Evolutionary conservation across 2,888 invertebrate genomes (phyloP).

Genomic region (Chorisops tibialis): DNA sequence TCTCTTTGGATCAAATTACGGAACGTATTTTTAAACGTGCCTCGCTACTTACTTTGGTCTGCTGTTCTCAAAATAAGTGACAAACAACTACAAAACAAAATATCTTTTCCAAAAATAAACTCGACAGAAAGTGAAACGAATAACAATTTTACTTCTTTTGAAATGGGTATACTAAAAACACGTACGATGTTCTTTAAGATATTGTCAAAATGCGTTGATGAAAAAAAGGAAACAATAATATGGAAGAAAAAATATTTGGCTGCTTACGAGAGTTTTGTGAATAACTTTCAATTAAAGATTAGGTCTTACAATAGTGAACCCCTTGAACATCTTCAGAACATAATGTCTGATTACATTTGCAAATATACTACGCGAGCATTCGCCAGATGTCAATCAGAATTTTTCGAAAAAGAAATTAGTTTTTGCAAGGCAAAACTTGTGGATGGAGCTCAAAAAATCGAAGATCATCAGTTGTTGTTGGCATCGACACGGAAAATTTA

Average conservation of each 20-base stretch:
- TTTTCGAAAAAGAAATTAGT: slow-evolving; percentile 43
- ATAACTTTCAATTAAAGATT: slow-evolving; percentile 43
- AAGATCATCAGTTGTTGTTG: slow-evolving; percentile 45
- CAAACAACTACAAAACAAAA: slow-evolving; percentile 45
- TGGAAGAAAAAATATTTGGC: slow-evolving; percentile 41
- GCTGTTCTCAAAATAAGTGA: slow-evolving; percentile 44
- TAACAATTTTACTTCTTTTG: slow-evolving; percentile 38
- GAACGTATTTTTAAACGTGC: slow-evolving; percentile 42
- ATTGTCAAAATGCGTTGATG: neutral
- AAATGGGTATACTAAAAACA: slow-evolving; percentile 43
- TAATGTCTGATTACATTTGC: slow-evolving; percentile 46
- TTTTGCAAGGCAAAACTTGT: slow-evolving; percentile 40
- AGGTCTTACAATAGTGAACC: slow-evolving; percentile 41
- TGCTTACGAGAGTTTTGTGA: slow-evolving; percentile 41
- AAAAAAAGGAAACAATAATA: neutral
- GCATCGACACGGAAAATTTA: slow-evolving; percentile 46
- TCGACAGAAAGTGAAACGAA: slow-evolving; percentile 23
- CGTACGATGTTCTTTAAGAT: slow-evolving; percentile 40
- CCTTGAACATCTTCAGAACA: slow-evolving; percentile 40
- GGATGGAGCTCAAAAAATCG: slow-evolving; percentile 39
- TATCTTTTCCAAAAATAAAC: slow-evolving; percentile 40
- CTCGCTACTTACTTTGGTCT: slow-evolving; percentile 45
- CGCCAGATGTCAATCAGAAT: slow-evolving; percentile 43
- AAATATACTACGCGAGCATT: slow-evolving; percentile 45
- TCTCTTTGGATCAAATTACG: slow-evolving; percentile 45